These are phyloP conservation scores for Rhadina sibilatrix DNA, from an alignment of 2,113 vertebrate genomes.

Conservation along the genomic window DNA sequence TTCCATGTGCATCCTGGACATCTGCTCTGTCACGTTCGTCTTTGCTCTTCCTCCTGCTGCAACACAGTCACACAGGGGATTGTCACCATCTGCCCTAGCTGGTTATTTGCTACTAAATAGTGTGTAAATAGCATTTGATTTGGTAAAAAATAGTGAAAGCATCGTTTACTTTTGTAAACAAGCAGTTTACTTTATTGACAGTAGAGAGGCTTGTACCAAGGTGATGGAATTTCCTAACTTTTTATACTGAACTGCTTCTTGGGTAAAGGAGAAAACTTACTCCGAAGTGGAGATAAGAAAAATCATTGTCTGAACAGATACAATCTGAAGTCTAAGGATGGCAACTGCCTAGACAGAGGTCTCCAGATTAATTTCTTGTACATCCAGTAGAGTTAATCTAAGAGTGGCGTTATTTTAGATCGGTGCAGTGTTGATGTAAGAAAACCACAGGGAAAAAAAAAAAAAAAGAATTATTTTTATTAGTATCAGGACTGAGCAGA, in stretches of 20 bases:
- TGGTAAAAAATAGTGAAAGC: neutral
- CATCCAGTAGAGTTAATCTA: constrained; percentile 5
- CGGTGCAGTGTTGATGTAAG: neutral
- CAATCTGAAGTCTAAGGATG: constrained; percentile 10
- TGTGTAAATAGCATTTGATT: neutral
- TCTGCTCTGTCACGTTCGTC: neutral
- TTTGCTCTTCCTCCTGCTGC: neutral
- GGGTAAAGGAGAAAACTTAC: constrained; percentile 17
- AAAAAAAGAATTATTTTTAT: constrained; percentile 46
- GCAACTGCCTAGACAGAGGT: neutral
- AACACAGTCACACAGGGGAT: neutral
- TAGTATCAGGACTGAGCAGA: neutral
- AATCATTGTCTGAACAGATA: constrained; percentile 41
- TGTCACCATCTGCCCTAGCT: neutral
- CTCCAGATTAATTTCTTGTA: constrained; percentile 12
- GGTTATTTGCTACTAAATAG: neutral
- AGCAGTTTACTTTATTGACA: neutral
- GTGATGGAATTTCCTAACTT: constrained; percentile 9
- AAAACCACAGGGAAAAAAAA: constrained; percentile 1
- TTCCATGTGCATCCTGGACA: neutral
- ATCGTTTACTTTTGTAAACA: neutral
- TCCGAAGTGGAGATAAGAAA: neutral
- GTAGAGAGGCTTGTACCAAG: neutral
- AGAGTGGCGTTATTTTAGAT: constrained; percentile 21
- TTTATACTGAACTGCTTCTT: neutral